Conservation (phyloP, 1,140 invertebrate genomes). For the Lepidurus packardi region DNA sequence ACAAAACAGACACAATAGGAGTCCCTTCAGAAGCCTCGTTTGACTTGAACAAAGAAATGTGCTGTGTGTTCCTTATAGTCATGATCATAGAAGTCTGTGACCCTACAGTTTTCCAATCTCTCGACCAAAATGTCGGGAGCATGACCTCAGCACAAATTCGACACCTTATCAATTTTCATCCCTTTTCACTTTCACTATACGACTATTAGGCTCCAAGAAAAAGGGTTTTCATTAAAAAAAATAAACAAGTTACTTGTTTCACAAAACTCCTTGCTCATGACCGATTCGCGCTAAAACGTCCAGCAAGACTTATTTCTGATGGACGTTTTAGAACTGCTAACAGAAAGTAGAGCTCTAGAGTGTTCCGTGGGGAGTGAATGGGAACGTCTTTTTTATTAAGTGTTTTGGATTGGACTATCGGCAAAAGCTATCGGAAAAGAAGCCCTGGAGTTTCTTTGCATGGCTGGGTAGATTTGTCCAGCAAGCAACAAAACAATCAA, state of each 20-base stretch:
- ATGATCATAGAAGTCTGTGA: neutral
- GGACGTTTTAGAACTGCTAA: no score
- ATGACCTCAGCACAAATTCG: neutral
- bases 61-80: neutral
- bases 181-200: neutral
- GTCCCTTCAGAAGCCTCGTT: neutral
- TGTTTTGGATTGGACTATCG: neutral
- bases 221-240: no score
- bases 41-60: neutral
- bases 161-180: neutral
- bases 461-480: neutral
- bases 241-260: no score
- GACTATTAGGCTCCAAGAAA: neutral
- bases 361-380: no score
- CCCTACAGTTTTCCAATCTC: neutral
- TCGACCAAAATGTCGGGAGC: neutral
- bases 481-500: neutral
- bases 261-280: no score
- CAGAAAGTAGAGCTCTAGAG: no score
- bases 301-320: no score
- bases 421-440: neutral
- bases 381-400: neutral
- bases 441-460: neutral
- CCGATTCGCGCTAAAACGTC: no score
- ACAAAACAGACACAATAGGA: neutral